phyloP scores from a whole-genome alignment of 2,113 vertebrate genomes.

The Rhinogobius similis region DNA sequence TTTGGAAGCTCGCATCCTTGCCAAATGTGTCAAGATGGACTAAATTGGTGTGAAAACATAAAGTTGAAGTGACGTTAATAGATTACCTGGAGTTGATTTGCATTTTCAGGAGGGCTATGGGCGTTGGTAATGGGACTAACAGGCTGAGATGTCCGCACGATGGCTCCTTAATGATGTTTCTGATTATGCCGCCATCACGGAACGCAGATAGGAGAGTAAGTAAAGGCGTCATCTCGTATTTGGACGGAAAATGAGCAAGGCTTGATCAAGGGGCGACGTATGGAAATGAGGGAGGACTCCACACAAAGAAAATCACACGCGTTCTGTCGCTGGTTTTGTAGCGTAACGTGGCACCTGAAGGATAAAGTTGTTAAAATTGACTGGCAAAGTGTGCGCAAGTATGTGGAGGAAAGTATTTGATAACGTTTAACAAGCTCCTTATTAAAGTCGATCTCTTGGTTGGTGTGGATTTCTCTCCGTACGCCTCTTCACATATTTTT shows the following conservation, averaged over 20 bases:
- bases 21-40: slow-evolving; percentile 74
- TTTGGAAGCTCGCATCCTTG: slow-evolving; percentile 41
- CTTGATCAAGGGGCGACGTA: slow-evolving; percentile 64
- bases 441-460: slow-evolving; percentile 4
- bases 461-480: slow-evolving; percentile 7
- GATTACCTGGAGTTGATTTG: slow-evolving; percentile 80
- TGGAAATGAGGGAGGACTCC: slow-evolving; percentile 58
- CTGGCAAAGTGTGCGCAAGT: slow-evolving; percentile 21
- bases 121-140: slow-evolving; percentile 65
- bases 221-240: slow-evolving; percentile 67
- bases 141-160: slow-evolving; percentile 56
- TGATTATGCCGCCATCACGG: slow-evolving; percentile 72
- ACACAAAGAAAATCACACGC: slow-evolving; percentile 34
- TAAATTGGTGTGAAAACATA: slow-evolving; percentile 76
- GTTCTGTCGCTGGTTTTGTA: slow-evolving; percentile 14
- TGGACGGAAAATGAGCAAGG: slow-evolving; percentile 67
- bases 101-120: slow-evolving; percentile 76
- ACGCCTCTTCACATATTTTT: slow-evolving; percentile 10
- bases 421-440: background rate
- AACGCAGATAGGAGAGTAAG: slow-evolving; percentile 71
- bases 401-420: background rate
- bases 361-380: background rate
- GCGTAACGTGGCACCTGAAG: slow-evolving; percentile 14
- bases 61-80: slow-evolving; percentile 81
- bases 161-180: slow-evolving; percentile 72